A percentile compares a stretch with the other conserved stretches of the same genome.
Conservation (phyloP, 2,888 invertebrate genomes). For the Amphipoea oculea region DNA sequence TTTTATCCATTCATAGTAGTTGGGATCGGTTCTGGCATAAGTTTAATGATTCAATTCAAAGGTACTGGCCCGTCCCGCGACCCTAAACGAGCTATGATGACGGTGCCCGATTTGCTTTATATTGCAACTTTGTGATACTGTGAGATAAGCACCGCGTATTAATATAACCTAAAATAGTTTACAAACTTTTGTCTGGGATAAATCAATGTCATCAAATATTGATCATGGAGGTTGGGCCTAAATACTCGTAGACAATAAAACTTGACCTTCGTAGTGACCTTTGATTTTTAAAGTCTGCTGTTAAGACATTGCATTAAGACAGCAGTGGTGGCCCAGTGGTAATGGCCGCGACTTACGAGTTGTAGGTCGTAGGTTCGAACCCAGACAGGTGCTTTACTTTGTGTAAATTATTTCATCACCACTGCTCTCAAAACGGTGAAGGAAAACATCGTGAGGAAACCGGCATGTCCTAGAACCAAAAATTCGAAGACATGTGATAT, state of each 20-base stretch:
- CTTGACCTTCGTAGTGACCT: neutral
- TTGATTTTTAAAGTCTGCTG: neutral
- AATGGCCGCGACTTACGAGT: too few species aligned
- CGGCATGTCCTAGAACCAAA: too few species aligned
- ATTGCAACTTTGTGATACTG: constrained; percentile 63
- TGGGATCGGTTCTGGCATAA: constrained; percentile 51
- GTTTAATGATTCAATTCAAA: constrained; percentile 67
- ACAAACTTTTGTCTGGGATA: constrained; percentile 22
- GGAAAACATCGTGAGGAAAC: too few species aligned
- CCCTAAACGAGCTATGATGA: constrained; percentile 57
- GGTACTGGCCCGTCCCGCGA: constrained; percentile 35
- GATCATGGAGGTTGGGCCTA: neutral
- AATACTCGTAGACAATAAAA: neutral
- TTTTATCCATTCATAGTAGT: constrained; percentile 63
- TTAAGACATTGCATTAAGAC: constrained; percentile 1
- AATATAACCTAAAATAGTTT: constrained; percentile 56
- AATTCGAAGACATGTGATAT: too few species aligned
- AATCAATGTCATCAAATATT: constrained; percentile 37
- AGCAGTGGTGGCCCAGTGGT: too few species aligned
- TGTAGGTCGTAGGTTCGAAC: too few species aligned
- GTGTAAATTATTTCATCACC: too few species aligned
- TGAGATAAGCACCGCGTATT: constrained; percentile 47
- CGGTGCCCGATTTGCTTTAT: constrained; percentile 58
- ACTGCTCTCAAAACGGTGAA: too few species aligned
- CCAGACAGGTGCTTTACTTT: too few species aligned